Evolutionary conservation across 2,113 vertebrate genomes (phyloP).

Genomic region (Miniopterus natalensis): DNA sequence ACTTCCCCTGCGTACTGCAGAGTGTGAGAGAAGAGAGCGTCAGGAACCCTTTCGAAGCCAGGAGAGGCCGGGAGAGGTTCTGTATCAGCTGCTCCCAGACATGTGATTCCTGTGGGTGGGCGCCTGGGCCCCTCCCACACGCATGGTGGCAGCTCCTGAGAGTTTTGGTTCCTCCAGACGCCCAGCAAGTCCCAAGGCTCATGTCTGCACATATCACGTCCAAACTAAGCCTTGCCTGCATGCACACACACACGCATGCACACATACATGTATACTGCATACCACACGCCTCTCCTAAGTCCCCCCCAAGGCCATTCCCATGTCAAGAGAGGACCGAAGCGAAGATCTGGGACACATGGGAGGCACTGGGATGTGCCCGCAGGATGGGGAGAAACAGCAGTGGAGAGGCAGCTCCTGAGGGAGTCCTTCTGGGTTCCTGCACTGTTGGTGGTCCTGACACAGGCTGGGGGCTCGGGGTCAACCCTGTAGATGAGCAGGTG

Average conservation of each 20-base stretch:
- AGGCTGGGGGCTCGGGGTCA: not conserved
- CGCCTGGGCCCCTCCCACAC: rapidly evolving
- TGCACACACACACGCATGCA: rapidly evolving
- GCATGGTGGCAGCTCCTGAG: rapidly evolving
- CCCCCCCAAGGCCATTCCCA: too few relatives aligned
- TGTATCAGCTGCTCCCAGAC: not conserved
- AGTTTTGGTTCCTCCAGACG: not conserved
- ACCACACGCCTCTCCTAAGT: too few relatives aligned
- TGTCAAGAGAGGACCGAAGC: rapidly evolving
- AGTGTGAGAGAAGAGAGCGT: not conserved
- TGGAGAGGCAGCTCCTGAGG: not conserved
- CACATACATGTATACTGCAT: rapidly evolving
- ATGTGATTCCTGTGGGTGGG: rapidly evolving
- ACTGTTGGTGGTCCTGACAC: too few relatives aligned
- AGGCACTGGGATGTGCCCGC: rapidly evolving
- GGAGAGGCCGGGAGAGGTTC: rapidly evolving
- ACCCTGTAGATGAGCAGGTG: not conserved
- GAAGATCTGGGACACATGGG: rapidly evolving
- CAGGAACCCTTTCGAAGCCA: rapidly evolving
- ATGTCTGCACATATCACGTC: rapidly evolving
- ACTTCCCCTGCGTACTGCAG: conserved; percentile 95
- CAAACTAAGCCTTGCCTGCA: rapidly evolving
- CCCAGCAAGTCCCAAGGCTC: not conserved
- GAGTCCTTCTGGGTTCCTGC: not conserved
- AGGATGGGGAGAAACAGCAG: rapidly evolving